Evolutionary conservation across 2,113 vertebrate species (phyloP).

Genomic region (Pterophyllum scalare): DNA sequence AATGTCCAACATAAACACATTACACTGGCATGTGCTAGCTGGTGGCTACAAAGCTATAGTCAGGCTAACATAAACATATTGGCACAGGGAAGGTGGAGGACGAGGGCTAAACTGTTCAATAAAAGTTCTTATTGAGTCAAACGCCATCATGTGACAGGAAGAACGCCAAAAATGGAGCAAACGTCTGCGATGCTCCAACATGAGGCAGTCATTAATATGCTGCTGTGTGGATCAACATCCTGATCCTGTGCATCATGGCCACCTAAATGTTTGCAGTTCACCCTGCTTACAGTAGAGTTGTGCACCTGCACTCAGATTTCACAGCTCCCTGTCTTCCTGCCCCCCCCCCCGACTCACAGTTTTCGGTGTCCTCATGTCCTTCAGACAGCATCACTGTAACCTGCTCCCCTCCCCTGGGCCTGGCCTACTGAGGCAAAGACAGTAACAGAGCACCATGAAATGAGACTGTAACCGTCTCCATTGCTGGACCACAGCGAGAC

Average conservation of each 20-base stretch:
- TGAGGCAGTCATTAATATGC: too few species aligned
- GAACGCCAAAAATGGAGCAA: neutral
- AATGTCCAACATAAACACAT: neutral
- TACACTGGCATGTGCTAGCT: neutral
- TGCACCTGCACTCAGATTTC: neutral
- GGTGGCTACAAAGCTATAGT: too few species aligned
- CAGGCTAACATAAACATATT: neutral
- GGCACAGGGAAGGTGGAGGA: neutral
- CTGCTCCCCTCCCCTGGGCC: constrained; percentile 62
- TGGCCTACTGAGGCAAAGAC: constrained; percentile 21
- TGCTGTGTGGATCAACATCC: neutral
- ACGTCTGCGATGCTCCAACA: rapidly evolving
- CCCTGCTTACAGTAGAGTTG: neutral
- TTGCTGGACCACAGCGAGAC: constrained; percentile 22
- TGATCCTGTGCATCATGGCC: neutral
- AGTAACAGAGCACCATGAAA: constrained; percentile 55
- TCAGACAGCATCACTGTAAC: constrained; percentile 70
- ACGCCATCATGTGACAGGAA: too few species aligned
- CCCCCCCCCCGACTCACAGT: constrained; percentile 10
- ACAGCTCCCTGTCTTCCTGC: neutral
- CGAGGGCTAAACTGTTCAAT: neutral
- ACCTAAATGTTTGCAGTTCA: too few species aligned
- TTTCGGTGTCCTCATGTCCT: constrained; percentile 58
- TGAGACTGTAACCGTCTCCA: constrained; percentile 32
- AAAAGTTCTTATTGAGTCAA: too few species aligned